Base-by-base conservation (phyloP, 2,113 vertebrate genomes). In the Mesitornis unicolor region DNA sequence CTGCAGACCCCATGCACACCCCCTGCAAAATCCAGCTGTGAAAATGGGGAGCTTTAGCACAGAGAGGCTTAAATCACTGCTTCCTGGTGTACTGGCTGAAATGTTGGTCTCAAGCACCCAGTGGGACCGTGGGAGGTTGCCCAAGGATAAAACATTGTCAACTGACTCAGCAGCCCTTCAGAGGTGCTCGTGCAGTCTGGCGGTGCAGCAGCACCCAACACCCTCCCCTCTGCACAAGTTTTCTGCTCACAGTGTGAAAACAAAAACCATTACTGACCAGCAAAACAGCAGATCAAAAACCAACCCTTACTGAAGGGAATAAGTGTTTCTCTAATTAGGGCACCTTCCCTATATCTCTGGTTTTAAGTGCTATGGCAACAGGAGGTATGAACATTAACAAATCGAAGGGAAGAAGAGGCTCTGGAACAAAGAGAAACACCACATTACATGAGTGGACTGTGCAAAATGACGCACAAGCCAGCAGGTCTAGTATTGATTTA, bases 201-300 rank as follows among this genome's bases (percentile, higher is more conserved):
- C 14, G 25, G 3, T 11, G 24, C 0, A 0, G 22, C 31, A 4
- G n/a, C 6, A 43, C 36, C 11, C 3, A 0, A 3, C 2, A 1
- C 50, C 31, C 47, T 85, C 36, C 35, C 50, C 36, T 48, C 40
- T 0, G 0, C 54, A 65, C 10, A 3, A 0, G 1, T 43, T 85
- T 67, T 50, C 60, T 86, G 43, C 33, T 57, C 61, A 33, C 15
- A 35, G 28, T 2, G 2, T 75, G 51, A 33, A 63, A 65, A 86
- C 4, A 63, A 70, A 89, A 56, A 9, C 7, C 8, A 4, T n/a
- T 63, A 13, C 35, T 20, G 14, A 33, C 29, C 35, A 75, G 65
- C 33, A 84, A 80, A 43, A 38, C n/a, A 75, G 43, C 35, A 70
- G 29, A 67, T 47, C 8, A 80, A 70, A 77, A 54, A 25, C 48